Evolutionary conservation across 2,888 invertebrate species (phyloP).

Genomic region (Cyrtodaria siliqua): DNA sequence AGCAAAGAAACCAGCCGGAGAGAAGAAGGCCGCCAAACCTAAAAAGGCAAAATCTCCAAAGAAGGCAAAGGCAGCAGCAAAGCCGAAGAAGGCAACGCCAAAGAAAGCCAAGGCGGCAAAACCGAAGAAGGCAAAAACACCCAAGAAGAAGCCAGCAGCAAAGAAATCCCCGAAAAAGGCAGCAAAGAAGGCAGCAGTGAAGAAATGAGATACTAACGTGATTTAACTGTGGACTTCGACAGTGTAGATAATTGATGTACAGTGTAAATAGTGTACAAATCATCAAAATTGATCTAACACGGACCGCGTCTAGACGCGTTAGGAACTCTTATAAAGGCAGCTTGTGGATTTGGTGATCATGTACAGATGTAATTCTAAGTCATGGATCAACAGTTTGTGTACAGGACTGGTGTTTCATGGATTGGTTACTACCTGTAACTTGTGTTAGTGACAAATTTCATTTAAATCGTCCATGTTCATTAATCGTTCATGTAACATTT

Average conservation of each 20-base stretch:
- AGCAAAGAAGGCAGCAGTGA: slow-evolving; percentile 68
- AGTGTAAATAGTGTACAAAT: slow-evolving; percentile 32
- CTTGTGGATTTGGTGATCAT: slow-evolving; percentile 1
- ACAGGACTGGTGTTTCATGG: slow-evolving; percentile 37
- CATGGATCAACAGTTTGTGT: slow-evolving; percentile 15
- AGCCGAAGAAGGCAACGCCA: slow-evolving; percentile 64
- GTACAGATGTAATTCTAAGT: background rate
- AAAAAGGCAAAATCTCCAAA: slow-evolving; percentile 62
- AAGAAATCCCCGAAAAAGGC: slow-evolving; percentile 66
- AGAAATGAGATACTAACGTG: slow-evolving; percentile 43
- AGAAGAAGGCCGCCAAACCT: slow-evolving; percentile 66
- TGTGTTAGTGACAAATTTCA: background rate
- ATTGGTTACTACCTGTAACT: slow-evolving; percentile 11
- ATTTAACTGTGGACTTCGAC: too few relatives aligned
- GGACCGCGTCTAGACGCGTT: background rate
- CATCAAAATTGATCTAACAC: slow-evolving; percentile 17
- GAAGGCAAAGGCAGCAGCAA: slow-evolving; percentile 62
- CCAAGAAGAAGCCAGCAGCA: slow-evolving; percentile 53
- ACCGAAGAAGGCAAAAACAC: slow-evolving; percentile 58
- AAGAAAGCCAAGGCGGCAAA: slow-evolving; percentile 60
- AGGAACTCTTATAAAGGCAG: slow-evolving; percentile 26
- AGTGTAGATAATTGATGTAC: background rate
- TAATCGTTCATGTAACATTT: slow-evolving; percentile 18
- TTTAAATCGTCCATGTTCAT: slow-evolving; percentile 16
- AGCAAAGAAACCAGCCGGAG: slow-evolving; percentile 62